Evolutionary conservation across 2,888 invertebrate genomes (phyloP).

Genomic region (Brenthis ino): DNA sequence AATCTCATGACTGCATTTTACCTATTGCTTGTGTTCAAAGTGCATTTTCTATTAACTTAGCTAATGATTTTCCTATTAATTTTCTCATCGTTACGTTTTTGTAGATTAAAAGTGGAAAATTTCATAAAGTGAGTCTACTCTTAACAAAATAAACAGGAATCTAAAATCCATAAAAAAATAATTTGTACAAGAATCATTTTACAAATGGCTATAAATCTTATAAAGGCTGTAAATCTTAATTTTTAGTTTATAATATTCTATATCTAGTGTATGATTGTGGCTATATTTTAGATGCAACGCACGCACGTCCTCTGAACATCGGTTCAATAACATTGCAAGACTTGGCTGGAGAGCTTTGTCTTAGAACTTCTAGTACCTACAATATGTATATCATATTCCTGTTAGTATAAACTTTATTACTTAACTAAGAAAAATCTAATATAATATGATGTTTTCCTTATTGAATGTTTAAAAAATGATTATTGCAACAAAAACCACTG

Average conservation of each 20-base stretch:
- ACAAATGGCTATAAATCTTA: too few species aligned
- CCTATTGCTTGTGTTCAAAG: background rate
- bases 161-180: too few species aligned
- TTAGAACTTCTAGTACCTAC: background rate
- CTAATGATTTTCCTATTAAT: background rate
- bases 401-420: background rate
- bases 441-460: background rate
- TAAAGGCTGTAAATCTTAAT: too few species aligned
- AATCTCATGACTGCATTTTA: background rate
- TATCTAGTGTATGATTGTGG: background rate
- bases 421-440: background rate
- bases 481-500: too few species aligned
- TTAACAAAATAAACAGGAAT: background rate
- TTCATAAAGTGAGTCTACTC: background rate
- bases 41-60: background rate
- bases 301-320: conserved; percentile 24
- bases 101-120: background rate
- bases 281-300: conserved; percentile 17
- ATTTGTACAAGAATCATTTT: too few species aligned
- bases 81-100: background rate
- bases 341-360: conserved; percentile 16
- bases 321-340: conserved; percentile 27
- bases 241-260: background rate
- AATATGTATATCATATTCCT: background rate
- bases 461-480: background rate